Evolutionary conservation across 2,113 vertebrate species (phyloP).

Genomic region (Macaca nemestrina): DNA sequence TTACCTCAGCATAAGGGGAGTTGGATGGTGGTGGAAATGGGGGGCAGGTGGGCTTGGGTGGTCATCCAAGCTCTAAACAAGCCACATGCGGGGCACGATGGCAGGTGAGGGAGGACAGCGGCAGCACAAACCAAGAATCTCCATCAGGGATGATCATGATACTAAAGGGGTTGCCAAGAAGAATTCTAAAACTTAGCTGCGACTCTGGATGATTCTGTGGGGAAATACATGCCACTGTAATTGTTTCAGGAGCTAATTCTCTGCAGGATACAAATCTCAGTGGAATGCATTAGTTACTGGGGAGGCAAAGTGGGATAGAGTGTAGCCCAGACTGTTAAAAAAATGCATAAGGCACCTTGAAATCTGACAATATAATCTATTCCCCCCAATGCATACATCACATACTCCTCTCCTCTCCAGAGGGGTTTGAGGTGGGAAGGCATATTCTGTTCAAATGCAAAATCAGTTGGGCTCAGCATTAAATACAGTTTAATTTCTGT

Average conservation of each 20-base stretch:
- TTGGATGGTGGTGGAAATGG: background rate
- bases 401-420: background rate
- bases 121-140: conserved; percentile 19
- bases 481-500: conserved; percentile 27
- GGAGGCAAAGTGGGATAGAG: background rate
- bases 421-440: background rate
- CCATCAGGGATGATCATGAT: background rate
- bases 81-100: background rate
- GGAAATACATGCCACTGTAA: background rate
- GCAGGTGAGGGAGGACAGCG: background rate
- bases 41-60: background rate
- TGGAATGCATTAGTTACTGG: conserved; percentile 26
- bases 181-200: conserved; percentile 29
- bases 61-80: conserved; percentile 4
- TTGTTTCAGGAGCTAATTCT: conserved; percentile 32
- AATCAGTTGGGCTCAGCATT: background rate
- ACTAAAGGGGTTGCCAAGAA: background rate
- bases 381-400: background rate
- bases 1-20: background rate
- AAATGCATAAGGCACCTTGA: conserved; percentile 9
- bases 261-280: background rate
- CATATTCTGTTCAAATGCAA: background rate
- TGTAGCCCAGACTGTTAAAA: background rate
- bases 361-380: background rate
- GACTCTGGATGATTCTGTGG: background rate